Base-by-base conservation (phyloP, 2,797 vertebrate species). In the Sternarchorhynchus goeldii region DNA sequence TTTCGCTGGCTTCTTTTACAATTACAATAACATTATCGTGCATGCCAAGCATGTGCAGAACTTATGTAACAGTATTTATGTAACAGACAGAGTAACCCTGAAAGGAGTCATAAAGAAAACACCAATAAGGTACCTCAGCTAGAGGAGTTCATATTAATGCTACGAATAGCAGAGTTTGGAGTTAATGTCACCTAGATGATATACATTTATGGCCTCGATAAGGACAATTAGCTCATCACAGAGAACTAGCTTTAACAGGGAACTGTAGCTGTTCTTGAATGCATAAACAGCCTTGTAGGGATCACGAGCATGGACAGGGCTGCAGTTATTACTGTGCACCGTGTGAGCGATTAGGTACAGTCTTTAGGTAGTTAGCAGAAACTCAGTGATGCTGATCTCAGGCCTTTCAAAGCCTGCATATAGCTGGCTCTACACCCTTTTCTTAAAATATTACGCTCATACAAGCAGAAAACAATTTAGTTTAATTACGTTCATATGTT, bases 241-340 rank as follows among this genome's bases (percentile, higher is more conserved):
- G 36, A 39, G 8, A 55, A 36, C 20, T 55, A 71, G 12, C 53
- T 21, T 45, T 63, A 78, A 72, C 17, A 41, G n/a, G 62, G 21
- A 78, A 31, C 4, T 20, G 76, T 34, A 17, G 20, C 20, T 64
- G 45, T 57, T 64, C 34, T 65, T 71, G 67, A 73, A 62, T 72
- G 57, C 67, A 71, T 34, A 70, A 70, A 70, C 41, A 64, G 67
- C 58, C 16, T 39, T 77, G 34, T 41, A 41, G n/a, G 45, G 18
- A 64, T 31, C n/a, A 73, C 39, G 31, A 25, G 32, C 53, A 78
- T 25, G 17, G 59, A 31, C 41, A 55, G 21, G 10, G 57, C 32
- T 25, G 21, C 53, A 56, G 29, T 60, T 39, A 60, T 58, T 34
- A 58, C 50, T 58, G 21, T 59, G 29, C 58, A 31, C 25, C 45